Percentiles rank a stretch among this genome's conserved stretches.
Evolutionary conservation across 2,888 invertebrate genomes (phyloP).

Genomic region (Andrena minutula): DNA sequence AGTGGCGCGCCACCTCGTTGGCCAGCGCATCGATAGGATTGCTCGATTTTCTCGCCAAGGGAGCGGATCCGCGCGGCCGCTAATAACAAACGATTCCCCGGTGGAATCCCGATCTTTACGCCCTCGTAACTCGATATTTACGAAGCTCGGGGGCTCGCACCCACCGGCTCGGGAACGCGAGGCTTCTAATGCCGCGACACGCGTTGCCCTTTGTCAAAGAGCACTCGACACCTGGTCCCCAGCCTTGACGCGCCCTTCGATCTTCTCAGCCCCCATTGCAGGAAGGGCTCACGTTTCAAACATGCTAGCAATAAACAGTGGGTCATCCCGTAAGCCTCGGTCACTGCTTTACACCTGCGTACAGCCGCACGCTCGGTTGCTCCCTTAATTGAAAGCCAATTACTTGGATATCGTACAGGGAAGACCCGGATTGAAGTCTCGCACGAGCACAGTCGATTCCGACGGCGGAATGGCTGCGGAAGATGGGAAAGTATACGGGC

Average conservation of each 20-base stretch:
- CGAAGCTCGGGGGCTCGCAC: conserved; percentile 15
- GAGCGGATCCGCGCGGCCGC: neutral
- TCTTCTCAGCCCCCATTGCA: neutral
- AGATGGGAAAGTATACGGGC: conserved; percentile 21
- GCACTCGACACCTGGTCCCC: conserved; percentile 31
- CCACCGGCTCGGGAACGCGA: conserved; percentile 19
- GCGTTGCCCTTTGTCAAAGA: conserved; percentile 61
- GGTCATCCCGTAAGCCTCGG: neutral
- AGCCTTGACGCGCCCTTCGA: neutral
- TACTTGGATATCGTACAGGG: neutral
- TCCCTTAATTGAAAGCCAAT: neutral
- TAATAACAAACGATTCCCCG: conserved; percentile 47
- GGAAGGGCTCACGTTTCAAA: conserved; percentile 1
- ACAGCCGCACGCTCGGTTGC: neutral
- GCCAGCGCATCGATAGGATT: neutral
- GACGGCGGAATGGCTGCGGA: neutral
- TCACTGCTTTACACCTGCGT: neutral
- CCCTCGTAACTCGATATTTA: conserved; percentile 60
- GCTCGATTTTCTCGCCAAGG: conserved; percentile 19
- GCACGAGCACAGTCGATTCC: neutral
- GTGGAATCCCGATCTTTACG: conserved; percentile 54
- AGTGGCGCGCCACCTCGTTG: neutral
- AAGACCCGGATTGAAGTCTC: neutral
- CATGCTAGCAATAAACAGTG: neutral
- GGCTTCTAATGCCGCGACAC: conserved; percentile 63